Evolutionary conservation across 2,888 invertebrate genomes (phyloP).

Genomic region (Microplitis manilae): DNA sequence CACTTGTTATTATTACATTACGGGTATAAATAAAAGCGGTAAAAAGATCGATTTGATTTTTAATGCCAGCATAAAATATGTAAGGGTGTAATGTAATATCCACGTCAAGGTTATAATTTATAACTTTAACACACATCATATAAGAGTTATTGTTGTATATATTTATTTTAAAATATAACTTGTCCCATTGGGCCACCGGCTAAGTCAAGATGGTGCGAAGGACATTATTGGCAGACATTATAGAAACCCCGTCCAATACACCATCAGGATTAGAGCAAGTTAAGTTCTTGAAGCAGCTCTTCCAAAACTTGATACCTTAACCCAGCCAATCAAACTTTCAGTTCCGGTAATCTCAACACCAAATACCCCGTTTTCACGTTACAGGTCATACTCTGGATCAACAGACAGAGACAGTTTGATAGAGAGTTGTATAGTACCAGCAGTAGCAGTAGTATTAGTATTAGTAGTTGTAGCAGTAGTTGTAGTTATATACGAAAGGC

Average conservation of each 20-base stretch:
- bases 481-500: not conserved
- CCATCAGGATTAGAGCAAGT: conserved; percentile 35
- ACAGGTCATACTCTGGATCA: conserved; percentile 42
- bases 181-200: not conserved
- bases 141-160: not conserved
- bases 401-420: not conserved
- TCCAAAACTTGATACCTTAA: conserved; percentile 66
- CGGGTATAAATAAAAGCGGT: not conserved
- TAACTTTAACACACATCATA: not conserved
- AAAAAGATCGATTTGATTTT: not conserved
- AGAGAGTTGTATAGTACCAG: not conserved
- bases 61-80: conserved; percentile 1
- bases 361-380: conserved; percentile 66
- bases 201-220: conserved; percentile 33
- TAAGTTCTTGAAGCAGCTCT: conserved; percentile 27
- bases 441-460: no score
- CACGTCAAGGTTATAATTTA: not conserved
- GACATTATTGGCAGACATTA: conserved; percentile 45
- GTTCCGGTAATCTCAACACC: conserved; percentile 65
- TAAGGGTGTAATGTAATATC: not conserved
- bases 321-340: conserved; percentile 70
- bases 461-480: no score
- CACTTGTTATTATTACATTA: not conserved
- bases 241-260: conserved; percentile 31
- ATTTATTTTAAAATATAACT: not conserved